Percentiles rank a stretch among this genome's conserved stretches.
Conservation (phyloP, 2,797 vertebrate genomes). For the Diplodus puntazzo region DNA sequence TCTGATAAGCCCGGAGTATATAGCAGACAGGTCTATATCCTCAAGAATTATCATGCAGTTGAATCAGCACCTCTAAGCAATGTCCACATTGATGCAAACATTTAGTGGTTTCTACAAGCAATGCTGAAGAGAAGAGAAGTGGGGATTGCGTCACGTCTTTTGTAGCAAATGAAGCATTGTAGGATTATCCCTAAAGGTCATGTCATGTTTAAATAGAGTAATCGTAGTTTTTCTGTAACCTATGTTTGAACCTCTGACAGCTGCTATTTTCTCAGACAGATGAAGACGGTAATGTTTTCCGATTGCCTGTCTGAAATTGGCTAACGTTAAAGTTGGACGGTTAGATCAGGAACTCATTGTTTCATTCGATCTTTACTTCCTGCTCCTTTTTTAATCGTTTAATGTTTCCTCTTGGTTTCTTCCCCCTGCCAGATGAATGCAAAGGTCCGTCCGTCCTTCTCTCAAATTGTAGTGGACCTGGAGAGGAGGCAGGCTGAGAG, state of each 20-base stretch:
- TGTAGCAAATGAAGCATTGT: background rate
- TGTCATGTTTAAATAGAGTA: background rate
- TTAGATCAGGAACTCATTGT: too few species aligned
- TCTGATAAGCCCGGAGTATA: background rate
- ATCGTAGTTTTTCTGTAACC: background rate
- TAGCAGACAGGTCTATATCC: background rate
- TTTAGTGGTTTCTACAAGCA: background rate
- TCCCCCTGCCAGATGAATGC: slow-evolving; percentile 87
- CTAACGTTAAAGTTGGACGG: too few species aligned
- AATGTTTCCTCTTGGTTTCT: background rate
- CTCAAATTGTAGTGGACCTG: slow-evolving; percentile 88
- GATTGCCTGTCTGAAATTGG: too few species aligned
- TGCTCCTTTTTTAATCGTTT: background rate
- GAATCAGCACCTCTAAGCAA: background rate
- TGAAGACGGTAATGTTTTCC: too few species aligned
- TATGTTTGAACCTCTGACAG: background rate
- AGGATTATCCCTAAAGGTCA: background rate
- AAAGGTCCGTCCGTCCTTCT: slow-evolving; percentile 89
- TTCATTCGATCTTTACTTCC: too few species aligned
- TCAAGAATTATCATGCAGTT: too few species aligned
- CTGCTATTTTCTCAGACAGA: too few species aligned
- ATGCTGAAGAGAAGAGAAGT: background rate
- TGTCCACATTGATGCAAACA: background rate
- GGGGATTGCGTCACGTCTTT: too few species aligned
- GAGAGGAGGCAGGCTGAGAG: slow-evolving; percentile 76